phyloP scores from a whole-genome alignment of 1,140 invertebrate species.

The Tigriopus japonicus region DNA sequence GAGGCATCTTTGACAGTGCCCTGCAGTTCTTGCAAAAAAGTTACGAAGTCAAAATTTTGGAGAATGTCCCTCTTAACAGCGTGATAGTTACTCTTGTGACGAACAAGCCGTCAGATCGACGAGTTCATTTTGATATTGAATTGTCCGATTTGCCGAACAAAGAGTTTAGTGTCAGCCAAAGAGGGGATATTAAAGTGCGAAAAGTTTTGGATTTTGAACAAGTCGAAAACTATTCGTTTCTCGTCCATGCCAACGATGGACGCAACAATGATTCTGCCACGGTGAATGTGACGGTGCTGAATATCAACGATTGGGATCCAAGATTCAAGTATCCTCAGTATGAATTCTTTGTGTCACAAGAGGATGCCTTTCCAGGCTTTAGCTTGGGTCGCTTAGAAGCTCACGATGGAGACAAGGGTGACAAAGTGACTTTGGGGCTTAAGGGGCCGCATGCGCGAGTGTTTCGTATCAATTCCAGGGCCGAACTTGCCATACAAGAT shows the following conservation, averaged over 20 bases:
- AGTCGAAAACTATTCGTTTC: constrained; percentile 43
- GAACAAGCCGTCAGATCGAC: constrained; percentile 9
- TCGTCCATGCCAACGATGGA: constrained; percentile 66
- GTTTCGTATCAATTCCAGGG: constrained; percentile 33
- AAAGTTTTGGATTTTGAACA: constrained; percentile 60
- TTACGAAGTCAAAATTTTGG: constrained; percentile 48
- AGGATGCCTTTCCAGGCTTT: constrained; percentile 18
- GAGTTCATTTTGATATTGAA: neutral
- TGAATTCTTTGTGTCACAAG: constrained; percentile 43
- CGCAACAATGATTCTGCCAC: constrained; percentile 51
- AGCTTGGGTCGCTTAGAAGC: constrained; percentile 46
- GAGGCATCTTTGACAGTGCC: constrained; percentile 28
- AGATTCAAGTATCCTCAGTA: constrained; percentile 67
- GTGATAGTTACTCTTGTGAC: constrained; percentile 35
- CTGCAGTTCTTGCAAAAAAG: constrained; percentile 47
- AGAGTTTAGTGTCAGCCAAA: constrained; percentile 24
- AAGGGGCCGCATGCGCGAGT: constrained; percentile 43
- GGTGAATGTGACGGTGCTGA: constrained; percentile 56
- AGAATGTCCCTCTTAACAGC: constrained; percentile 49
- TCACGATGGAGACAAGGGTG: constrained; percentile 55
- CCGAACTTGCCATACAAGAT: constrained; percentile 29
- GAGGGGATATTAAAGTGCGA: constrained; percentile 56
- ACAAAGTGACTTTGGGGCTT: constrained; percentile 44
- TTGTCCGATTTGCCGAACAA: neutral
- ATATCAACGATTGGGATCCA: constrained; percentile 76